Conservation (phyloP, 1,140 invertebrate species). For the Eupristina koningsbergeri region DNA sequence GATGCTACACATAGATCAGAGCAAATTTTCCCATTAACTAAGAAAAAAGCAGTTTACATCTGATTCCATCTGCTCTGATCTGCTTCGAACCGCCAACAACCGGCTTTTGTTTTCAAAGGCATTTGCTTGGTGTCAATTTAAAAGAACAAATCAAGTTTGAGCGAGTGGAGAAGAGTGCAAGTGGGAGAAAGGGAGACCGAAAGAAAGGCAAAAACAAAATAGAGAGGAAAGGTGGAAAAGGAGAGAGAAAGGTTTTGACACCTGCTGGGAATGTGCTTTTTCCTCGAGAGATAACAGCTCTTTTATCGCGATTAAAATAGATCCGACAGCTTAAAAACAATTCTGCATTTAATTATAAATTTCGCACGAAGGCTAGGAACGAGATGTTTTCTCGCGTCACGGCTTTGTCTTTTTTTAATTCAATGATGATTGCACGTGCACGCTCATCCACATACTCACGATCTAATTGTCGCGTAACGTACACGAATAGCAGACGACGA, state of each 20-base stretch:
- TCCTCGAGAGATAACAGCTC: not conserved
- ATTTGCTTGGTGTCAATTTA: not conserved
- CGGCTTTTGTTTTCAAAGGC: not conserved
- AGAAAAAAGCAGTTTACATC: not conserved
- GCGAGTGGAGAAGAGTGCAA: not conserved
- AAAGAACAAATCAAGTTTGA: not conserved
- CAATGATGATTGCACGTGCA: not conserved
- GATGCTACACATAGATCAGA: too few relatives aligned
- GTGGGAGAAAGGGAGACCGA: not conserved
- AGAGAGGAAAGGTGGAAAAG: not conserved
- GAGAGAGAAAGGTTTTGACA: not conserved
- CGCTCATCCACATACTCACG: not conserved
- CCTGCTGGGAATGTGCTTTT: not conserved
- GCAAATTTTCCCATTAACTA: not conserved
- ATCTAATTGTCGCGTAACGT: constrained; percentile 22
- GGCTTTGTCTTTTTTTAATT: not conserved
- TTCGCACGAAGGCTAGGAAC: not conserved
- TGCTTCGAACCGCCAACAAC: not conserved
- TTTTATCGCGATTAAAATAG: not conserved
- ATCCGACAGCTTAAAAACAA: not conserved
- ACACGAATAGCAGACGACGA: constrained; percentile 28
- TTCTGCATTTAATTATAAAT: not conserved
- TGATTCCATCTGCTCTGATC: not conserved
- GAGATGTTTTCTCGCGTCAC: not conserved
- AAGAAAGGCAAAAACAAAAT: not conserved